Conservation (phyloP, 2,797 vertebrate genomes). For the Acipenser oxyrinchus region DNA sequence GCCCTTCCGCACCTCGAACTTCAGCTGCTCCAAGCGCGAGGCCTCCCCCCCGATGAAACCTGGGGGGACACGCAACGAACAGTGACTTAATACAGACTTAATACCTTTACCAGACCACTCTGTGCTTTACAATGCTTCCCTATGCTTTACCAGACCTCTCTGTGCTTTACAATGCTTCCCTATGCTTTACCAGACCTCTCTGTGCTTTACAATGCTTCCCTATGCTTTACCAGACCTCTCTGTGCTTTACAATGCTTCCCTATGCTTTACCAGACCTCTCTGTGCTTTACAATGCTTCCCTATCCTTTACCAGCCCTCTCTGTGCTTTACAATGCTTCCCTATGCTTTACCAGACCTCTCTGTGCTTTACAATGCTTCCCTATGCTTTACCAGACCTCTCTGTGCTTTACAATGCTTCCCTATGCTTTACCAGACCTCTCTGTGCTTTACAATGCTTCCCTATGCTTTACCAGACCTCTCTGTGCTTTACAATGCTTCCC, state of each 20-base stretch:
- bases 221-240: background rate
- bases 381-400: background rate
- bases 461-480: background rate
- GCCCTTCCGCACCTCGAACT: slow-evolving; percentile 82
- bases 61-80: background rate
- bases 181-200: too few species aligned
- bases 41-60: slow-evolving; percentile 40
- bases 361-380: background rate
- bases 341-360: background rate
- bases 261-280: too few species aligned
- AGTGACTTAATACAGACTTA: background rate
- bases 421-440: background rate
- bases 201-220: background rate
- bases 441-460: background rate
- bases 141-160: too few species aligned
- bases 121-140: too few species aligned
- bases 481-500: background rate
- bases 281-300: too few species aligned
- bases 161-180: too few species aligned
- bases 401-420: background rate
- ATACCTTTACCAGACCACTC: background rate
- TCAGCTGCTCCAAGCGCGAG: slow-evolving; percentile 78
- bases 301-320: too few species aligned
- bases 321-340: background rate
- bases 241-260: background rate